Conservation (phyloP, 2,113 vertebrate species). For the Grallaria varia region DNA sequence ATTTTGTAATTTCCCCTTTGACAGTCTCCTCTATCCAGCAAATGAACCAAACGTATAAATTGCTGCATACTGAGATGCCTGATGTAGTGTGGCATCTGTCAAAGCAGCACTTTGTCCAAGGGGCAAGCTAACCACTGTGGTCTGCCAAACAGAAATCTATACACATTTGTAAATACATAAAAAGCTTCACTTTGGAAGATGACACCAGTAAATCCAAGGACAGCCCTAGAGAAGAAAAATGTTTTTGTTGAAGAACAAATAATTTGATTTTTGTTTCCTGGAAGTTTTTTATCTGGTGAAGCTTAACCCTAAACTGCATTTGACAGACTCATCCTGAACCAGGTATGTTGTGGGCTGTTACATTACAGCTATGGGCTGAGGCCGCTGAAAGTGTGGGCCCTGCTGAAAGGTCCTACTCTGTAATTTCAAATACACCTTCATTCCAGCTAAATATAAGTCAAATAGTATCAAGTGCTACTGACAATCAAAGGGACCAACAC, state of each 20-base stretch:
- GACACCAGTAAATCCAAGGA: background rate
- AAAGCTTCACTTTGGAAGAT: background rate
- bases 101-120: background rate
- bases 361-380: background rate
- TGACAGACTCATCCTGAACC: background rate
- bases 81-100: too few relatives aligned
- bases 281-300: background rate
- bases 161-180: background rate
- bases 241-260: background rate
- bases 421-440: background rate
- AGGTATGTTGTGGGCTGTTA: background rate
- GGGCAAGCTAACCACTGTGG: accelerated
- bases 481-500: background rate
- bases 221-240: background rate
- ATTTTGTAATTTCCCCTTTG: background rate
- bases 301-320: background rate
- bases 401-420: background rate
- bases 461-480: background rate
- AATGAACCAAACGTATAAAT: background rate
- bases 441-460: background rate
- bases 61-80: background rate
- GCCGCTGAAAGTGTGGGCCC: background rate
- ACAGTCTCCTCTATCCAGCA: background rate
- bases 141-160: background rate
- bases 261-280: background rate